Evolutionary conservation across 2,113 vertebrate species (phyloP).

Genomic region (Lophotis ruficrista): DNA sequence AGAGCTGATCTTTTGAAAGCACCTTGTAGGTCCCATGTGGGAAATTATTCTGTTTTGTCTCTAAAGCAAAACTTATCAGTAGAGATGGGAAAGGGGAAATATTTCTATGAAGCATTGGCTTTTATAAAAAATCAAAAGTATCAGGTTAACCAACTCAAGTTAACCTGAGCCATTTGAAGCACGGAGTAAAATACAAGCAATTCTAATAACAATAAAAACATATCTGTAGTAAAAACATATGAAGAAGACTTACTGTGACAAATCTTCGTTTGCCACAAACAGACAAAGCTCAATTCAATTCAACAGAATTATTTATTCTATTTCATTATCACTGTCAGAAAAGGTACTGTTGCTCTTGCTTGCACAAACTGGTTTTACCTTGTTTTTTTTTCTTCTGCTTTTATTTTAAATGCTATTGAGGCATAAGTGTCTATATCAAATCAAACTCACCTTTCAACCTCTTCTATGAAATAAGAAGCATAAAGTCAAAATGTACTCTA

Average conservation of each 20-base stretch:
- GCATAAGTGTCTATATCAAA: background rate
- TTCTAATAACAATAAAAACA: background rate
- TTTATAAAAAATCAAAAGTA: accelerated
- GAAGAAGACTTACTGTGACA: background rate
- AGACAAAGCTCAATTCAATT: background rate
- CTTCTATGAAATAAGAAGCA: background rate
- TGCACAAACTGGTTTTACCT: background rate
- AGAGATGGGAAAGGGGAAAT: background rate
- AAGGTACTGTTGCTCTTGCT: background rate
- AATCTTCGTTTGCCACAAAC: background rate
- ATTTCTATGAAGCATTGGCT: background rate
- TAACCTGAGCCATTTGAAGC: background rate
- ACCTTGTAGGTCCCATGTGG: background rate
- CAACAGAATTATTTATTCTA: background rate
- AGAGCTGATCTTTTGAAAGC: background rate
- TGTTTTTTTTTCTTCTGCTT: background rate
- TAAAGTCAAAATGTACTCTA: background rate
- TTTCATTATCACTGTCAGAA: background rate
- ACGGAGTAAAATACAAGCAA: background rate
- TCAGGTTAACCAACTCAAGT: background rate
- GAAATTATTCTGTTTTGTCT: background rate
- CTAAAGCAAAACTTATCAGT: background rate
- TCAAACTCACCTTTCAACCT: background rate
- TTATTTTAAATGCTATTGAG: background rate
- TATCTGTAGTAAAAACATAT: background rate